Evolutionary conservation across 2,888 invertebrate species (phyloP).

Genomic region (Limnephilus auricula): DNA sequence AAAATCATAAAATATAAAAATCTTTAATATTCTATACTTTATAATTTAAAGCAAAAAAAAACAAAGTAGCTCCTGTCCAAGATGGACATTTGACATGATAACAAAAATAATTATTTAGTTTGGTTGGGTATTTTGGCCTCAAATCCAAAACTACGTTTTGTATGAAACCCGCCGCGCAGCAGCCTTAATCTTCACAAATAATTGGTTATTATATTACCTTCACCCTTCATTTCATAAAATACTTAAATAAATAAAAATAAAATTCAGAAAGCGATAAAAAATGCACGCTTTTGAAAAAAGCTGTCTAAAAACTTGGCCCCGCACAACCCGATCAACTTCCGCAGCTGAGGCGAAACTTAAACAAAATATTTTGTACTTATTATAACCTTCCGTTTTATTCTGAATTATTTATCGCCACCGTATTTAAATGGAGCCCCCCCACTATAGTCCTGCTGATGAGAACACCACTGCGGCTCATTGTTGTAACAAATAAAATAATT

Average conservation of each 20-base stretch:
- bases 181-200: background rate
- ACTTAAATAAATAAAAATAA: too few relatives aligned
- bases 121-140: too few relatives aligned
- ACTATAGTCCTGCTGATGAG: background rate
- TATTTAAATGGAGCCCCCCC: slow-evolving; percentile 32
- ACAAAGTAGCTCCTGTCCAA: too few relatives aligned
- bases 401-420: slow-evolving; percentile 52
- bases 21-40: too few relatives aligned
- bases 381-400: slow-evolving; percentile 44
- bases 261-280: background rate
- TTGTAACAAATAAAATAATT: too few relatives aligned
- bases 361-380: slow-evolving; percentile 47
- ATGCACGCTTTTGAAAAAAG: background rate
- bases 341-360: slow-evolving; percentile 50
- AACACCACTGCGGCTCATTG: background rate
- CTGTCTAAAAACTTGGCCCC: background rate
- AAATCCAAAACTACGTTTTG: too few relatives aligned
- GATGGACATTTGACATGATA: too few relatives aligned
- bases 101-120: too few relatives aligned
- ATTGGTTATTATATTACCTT: background rate
- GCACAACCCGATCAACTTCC: slow-evolving; percentile 19
- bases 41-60: too few relatives aligned
- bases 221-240: background rate
- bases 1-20: too few relatives aligned
- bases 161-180: too few relatives aligned